These are phyloP conservation scores for Peromyscus attwateri DNA, from an alignment of 2,797 vertebrate genomes.

Conservation along the genomic window DNA sequence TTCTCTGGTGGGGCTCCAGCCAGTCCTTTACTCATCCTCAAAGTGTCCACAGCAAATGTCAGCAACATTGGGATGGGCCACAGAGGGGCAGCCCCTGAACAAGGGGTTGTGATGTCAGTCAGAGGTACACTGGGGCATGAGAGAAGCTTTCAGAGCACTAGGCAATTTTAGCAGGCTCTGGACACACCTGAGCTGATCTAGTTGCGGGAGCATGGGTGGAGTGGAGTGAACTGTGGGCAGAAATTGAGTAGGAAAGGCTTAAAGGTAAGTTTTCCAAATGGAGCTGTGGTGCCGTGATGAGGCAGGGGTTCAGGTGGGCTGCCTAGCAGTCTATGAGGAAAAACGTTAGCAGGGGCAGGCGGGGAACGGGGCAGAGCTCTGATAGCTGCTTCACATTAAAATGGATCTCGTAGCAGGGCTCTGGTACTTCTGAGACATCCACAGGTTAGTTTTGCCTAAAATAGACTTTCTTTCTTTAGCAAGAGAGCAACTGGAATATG, in stretches of 20 bases:
- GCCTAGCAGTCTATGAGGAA: fast-evolving
- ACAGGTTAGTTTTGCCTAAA: conserved; percentile 75
- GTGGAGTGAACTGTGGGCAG: background rate
- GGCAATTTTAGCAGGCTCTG: background rate
- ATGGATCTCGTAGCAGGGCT: background rate
- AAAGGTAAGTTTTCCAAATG: background rate
- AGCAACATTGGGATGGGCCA: background rate
- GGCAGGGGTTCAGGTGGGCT: background rate
- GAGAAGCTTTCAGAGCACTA: background rate
- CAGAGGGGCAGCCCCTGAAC: background rate
- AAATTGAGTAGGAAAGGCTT: background rate
- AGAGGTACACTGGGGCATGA: background rate
- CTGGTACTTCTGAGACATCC: conserved; percentile 45
- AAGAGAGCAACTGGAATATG: conserved; percentile 78
- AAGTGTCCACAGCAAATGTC: background rate
- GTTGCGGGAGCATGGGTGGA: too few species aligned
- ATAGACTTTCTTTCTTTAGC: conserved; percentile 80
- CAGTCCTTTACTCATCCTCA: background rate
- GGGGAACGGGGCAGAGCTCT: fast-evolving
- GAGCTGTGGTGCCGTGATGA: too few species aligned
- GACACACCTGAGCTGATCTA: background rate
- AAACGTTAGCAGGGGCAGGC: fast-evolving
- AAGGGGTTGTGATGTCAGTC: too few species aligned
- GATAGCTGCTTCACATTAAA: fast-evolving
- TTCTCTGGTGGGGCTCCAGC: background rate